Evolutionary conservation across 2,797 vertebrate species (phyloP).

Genomic region (Agapornis canus): DNA sequence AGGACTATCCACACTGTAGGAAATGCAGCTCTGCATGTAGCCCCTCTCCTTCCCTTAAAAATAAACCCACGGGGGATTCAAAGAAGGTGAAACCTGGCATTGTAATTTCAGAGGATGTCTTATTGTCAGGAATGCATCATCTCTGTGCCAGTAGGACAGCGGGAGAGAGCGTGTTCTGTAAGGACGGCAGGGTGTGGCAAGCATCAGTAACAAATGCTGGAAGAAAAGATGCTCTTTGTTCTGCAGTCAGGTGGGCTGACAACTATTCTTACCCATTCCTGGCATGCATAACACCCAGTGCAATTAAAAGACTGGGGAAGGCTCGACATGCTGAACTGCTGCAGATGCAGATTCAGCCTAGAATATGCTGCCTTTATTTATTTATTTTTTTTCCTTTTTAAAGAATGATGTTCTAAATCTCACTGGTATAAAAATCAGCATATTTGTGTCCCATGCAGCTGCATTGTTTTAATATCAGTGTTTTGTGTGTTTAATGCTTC

Average conservation of each 20-base stretch:
- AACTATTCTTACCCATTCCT: constrained; percentile 42
- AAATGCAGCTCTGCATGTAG: accelerated
- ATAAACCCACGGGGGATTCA: accelerated
- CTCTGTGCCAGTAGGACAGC: neutral
- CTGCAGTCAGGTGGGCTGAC: constrained; percentile 33
- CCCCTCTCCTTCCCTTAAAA: neutral
- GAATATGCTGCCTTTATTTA: neutral
- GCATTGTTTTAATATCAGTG: neutral
- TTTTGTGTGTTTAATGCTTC: neutral
- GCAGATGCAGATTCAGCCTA: neutral
- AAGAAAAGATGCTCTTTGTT: constrained; percentile 64
- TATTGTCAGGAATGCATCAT: neutral
- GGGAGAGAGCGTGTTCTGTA: neutral
- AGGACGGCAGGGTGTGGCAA: constrained; percentile 31
- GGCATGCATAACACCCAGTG: constrained; percentile 7
- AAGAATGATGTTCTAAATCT: neutral
- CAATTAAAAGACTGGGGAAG: neutral
- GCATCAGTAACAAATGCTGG: constrained; percentile 20
- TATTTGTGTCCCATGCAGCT: neutral
- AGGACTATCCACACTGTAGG: neutral
- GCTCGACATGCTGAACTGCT: neutral
- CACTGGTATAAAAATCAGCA: neutral
- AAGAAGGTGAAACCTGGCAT: neutral
- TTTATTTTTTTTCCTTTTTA: neutral
- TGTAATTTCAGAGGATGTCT: neutral